These are phyloP conservation scores for Drosophila planitibia DNA, from an alignment of 2,888 invertebrate species.

Conservation along the genomic window DNA sequence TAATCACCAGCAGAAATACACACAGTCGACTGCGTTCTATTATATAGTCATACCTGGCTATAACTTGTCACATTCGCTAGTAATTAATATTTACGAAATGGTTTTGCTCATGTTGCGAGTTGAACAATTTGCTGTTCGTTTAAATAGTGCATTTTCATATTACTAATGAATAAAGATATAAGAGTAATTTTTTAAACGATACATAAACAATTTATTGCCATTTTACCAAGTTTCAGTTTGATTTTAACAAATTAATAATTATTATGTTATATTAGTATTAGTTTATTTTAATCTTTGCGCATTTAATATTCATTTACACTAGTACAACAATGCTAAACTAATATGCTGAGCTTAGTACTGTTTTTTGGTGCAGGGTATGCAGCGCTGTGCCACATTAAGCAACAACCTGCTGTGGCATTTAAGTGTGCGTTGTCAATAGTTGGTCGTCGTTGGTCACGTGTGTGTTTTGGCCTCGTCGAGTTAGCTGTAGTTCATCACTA, in stretches of 20 bases:
- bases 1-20: neutral
- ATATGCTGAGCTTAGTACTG: neutral
- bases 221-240: neutral
- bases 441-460: constrained; percentile 33
- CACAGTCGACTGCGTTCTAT: constrained; percentile 1
- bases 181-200: neutral
- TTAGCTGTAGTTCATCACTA: neutral
- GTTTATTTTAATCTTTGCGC: neutral
- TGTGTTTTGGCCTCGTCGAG: constrained; percentile 21
- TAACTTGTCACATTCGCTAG: neutral
- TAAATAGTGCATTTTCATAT: neutral
- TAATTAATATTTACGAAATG: neutral
- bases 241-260: neutral
- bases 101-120: neutral
- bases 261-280: too few relatives aligned
- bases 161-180: neutral
- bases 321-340: neutral
- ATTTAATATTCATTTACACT: neutral
- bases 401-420: constrained; percentile 10
- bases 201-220: neutral
- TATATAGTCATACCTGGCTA: neutral
- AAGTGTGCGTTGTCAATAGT: constrained; percentile 13
- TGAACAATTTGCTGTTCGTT: neutral
- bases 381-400: neutral
- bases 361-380: constrained; percentile 20